phyloP scores from a whole-genome alignment of 2,113 vertebrate species.

The Scolopax mira region DNA sequence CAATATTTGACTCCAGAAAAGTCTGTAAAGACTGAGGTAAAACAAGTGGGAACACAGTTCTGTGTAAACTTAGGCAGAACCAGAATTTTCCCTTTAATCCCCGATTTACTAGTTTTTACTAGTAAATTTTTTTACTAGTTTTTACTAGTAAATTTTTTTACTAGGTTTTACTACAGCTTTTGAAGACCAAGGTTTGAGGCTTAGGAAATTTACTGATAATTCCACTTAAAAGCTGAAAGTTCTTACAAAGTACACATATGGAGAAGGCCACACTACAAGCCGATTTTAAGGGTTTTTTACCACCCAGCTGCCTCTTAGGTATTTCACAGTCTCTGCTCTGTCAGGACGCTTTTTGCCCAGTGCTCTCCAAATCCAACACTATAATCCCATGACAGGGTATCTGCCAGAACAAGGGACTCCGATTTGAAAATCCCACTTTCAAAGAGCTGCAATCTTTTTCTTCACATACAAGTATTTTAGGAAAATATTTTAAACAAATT shows the following conservation, averaged over 20 bases:
- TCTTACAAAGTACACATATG: fast-evolving
- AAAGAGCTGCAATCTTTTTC: neutral
- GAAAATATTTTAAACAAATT: neutral
- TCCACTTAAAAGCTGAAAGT: neutral
- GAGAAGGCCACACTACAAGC: neutral
- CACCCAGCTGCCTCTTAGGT: neutral
- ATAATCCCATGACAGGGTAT: neutral
- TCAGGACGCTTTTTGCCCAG: neutral
- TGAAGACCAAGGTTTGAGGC: neutral
- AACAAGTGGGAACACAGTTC: neutral
- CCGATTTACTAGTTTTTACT: neutral
- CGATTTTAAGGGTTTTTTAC: neutral
- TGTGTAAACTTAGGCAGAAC: neutral
- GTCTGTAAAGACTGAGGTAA: neutral
- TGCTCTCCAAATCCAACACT: neutral
- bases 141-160: too few species aligned
- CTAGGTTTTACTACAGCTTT: too few species aligned
- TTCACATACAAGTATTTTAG: neutral
- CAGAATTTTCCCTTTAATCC: neutral
- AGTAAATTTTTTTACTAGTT: too few species aligned
- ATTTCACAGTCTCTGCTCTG: neutral
- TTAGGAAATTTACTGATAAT: slow-evolving; percentile 12
- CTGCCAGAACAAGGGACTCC: neutral
- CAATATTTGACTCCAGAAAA: neutral
- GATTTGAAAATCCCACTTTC: neutral